phyloP scores from a whole-genome alignment of 2,797 vertebrate genomes.

The Eidolon dupreanum region DNA sequence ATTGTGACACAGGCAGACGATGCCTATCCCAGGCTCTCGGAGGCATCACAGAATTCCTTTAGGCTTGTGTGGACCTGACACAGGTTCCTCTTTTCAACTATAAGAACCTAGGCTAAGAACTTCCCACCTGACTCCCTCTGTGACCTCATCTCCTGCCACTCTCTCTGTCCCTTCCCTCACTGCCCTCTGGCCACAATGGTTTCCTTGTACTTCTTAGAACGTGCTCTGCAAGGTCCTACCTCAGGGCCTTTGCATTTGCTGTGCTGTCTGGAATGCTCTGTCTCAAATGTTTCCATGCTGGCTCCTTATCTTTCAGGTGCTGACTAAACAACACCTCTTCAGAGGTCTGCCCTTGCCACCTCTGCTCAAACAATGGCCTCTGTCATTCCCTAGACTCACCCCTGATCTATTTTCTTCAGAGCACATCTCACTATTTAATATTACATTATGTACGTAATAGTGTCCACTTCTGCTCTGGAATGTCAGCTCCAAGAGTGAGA shows the following conservation, averaged over 20 bases:
- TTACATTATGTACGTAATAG: not conserved
- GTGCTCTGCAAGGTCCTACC: not conserved
- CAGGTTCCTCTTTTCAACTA: not conserved
- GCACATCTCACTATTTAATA: not conserved
- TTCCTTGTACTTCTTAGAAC: not conserved
- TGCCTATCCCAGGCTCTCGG: not conserved
- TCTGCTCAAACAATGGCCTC: not conserved
- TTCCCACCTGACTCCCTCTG: not conserved
- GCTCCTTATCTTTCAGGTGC: not conserved
- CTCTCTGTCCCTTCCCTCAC: not conserved
- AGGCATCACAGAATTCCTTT: not conserved
- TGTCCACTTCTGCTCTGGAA: not conserved
- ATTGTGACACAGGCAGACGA: not conserved
- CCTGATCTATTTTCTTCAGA: not conserved
- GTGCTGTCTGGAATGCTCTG: not conserved
- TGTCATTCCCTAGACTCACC: not conserved
- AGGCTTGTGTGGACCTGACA: not conserved
- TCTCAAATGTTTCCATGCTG: not conserved
- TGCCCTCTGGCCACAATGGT: not conserved
- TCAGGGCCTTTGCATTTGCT: not conserved
- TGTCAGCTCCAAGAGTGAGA: not conserved
- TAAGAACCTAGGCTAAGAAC: not conserved
- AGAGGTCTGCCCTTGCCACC: not conserved
- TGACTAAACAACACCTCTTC: not conserved
- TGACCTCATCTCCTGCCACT: not conserved